phyloP scores from a whole-genome alignment of 2,888 invertebrate genomes.

The Notodonta dromedarius region DNA sequence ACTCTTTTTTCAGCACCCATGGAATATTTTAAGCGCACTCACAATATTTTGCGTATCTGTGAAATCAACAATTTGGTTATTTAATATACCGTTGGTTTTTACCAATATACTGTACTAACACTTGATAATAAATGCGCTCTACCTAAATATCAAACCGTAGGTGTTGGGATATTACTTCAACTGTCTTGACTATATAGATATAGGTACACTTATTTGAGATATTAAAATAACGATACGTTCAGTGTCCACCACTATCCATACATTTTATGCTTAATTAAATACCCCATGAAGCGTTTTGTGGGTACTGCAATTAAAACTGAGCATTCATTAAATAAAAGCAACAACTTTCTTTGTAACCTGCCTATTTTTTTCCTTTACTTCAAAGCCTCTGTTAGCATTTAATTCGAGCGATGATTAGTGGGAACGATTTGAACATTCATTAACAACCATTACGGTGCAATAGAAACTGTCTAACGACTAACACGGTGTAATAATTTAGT shows the following conservation, averaged over 20 bases:
- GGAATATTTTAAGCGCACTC: conserved; percentile 20
- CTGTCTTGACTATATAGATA: no score
- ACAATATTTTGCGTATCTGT: conserved; percentile 12
- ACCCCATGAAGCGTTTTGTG: conserved; percentile 22
- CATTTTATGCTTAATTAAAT: conserved; percentile 27
- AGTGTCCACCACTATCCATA: background rate
- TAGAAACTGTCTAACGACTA: conserved; percentile 37
- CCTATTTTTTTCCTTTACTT: conserved; percentile 23
- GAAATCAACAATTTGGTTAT: conserved; percentile 10
- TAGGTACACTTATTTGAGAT: no score
- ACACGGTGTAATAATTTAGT: conserved; percentile 46
- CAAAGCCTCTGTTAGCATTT: conserved; percentile 28
- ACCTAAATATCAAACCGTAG: no score
- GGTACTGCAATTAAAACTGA: conserved; percentile 29
- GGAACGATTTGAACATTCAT: conserved; percentile 35
- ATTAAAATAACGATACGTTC: no score
- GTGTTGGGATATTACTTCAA: no score
- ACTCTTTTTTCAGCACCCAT: conserved; percentile 33
- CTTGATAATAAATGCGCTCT: background rate
- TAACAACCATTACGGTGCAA: conserved; percentile 40
- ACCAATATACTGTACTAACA: background rate
- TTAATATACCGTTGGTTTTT: conserved; percentile 8
- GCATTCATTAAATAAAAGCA: conserved; percentile 26
- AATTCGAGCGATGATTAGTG: conserved; percentile 32
- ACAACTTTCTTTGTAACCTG: conserved; percentile 26